Base-by-base conservation (phyloP, 2,797 vertebrate genomes). In the Astyanax mexicanus region DNA sequence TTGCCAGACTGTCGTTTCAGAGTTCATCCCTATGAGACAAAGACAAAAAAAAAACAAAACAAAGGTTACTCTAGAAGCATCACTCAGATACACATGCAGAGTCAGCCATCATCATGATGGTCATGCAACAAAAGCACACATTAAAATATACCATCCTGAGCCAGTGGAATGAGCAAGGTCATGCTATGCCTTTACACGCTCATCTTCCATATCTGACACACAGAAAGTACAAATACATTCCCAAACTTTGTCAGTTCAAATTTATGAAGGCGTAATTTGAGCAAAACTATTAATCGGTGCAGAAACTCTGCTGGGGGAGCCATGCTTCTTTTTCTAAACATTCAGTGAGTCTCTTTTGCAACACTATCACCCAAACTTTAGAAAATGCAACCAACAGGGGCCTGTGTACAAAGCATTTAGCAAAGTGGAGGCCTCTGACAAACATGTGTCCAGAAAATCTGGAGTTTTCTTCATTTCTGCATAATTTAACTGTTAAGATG, bases 11-110 rank as follows among this genome's bases (percentile, higher is more conserved):
- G 93, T 89, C 89, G 93, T 92, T 95, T 98, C 94, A 99, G 86
- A 99, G 94, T 95, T 98, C 98, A 93, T 99, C 97, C 95, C 98
- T 99, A 92, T 9, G 82, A 85, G 74, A 32, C 29, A 32, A 32
- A 84, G 77, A 76, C 13, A 38, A 13, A 60, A 61, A 40, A 65
- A 90, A 81, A n/a, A n/a, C n/a, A n/a, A n/a, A n/a, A 32, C 2
- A 86, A 65, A 1, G 10, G 64, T 80, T 75, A 80, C 5, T 44
- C 21, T 23, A 4, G 3, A 47, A 7, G 6, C 45, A 42, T 1
- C 21, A 19, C 27, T 65, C 12, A 3, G 55, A 7, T 6, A 51
- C n/a, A 38, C 38, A 3, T 55, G 38, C 42, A 75, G 9, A 8
- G 11, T 12, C 13, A 35, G 15, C 13, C 35, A 32, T 38, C 37